Evolutionary conservation across 2,797 vertebrate species (phyloP).

Genomic region (Platyrinchus mystaceus): DNA sequence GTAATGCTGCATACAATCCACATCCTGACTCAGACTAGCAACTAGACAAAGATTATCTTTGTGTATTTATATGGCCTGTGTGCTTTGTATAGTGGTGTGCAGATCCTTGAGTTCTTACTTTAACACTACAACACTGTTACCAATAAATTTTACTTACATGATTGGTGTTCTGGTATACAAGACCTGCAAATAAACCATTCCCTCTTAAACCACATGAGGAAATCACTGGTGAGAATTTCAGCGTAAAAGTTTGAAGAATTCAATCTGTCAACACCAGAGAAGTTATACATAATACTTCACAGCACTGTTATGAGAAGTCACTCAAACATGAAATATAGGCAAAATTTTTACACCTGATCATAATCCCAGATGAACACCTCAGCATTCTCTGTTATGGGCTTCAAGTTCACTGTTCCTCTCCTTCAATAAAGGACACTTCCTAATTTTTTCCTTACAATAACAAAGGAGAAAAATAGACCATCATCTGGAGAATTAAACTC

Average conservation of each 20-base stretch:
- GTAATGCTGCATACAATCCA: neutral
- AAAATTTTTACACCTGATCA: neutral
- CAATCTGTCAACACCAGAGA: neutral
- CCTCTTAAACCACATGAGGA: neutral
- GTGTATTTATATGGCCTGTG: neutral
- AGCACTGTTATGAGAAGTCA: neutral
- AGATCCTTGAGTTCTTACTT: neutral
- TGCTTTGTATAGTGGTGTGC: neutral
- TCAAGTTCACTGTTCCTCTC: neutral
- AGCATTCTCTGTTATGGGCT: neutral
- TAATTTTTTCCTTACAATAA: neutral
- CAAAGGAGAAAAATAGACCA: neutral
- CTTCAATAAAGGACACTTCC: neutral
- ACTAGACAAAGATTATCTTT: conserved; percentile 50
- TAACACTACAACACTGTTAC: neutral
- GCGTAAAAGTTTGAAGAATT: neutral
- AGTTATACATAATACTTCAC: neutral
- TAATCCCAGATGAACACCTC: neutral
- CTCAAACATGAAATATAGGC: neutral
- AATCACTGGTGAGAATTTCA: neutral
- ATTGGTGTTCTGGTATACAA: neutral
- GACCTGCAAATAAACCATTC: neutral
- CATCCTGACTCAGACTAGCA: neutral
- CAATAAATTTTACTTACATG: neutral
- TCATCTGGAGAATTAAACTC: neutral